These are phyloP conservation scores for Vidua macroura DNA, from an alignment of 2,113 vertebrate species.

Conservation along the genomic window DNA sequence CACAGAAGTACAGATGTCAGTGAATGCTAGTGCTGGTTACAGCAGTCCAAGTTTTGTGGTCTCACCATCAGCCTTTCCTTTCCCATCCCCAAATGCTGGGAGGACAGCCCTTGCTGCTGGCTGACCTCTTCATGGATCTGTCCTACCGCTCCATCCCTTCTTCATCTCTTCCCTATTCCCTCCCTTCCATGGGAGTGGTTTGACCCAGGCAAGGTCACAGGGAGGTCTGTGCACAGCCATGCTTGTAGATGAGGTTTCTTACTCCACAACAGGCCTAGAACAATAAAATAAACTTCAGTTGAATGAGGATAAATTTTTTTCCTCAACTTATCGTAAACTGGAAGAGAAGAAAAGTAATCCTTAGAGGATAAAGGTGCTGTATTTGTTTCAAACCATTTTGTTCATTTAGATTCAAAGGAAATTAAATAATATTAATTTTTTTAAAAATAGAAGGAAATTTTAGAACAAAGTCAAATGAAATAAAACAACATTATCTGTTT, in stretches of 20 bases:
- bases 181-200: neutral
- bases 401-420: neutral
- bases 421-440: neutral
- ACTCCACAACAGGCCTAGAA: neutral
- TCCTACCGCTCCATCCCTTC: neutral
- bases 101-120: neutral
- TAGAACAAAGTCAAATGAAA: neutral
- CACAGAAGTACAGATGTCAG: neutral
- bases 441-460: neutral
- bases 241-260: neutral
- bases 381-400: neutral
- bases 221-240: neutral
- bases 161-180: neutral
- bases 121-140: neutral
- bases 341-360: neutral
- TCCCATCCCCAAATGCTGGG: neutral
- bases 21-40: fast-evolving
- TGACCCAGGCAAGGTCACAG: neutral
- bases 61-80: neutral
- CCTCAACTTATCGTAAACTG: neutral
- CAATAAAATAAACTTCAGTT: neutral
- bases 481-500: neutral
- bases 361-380: neutral
- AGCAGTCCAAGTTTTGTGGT: neutral
- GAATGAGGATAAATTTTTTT: neutral